These are phyloP conservation scores for Astur gentilis DNA, from an alignment of 2,113 vertebrate genomes.

Conservation along the genomic window DNA sequence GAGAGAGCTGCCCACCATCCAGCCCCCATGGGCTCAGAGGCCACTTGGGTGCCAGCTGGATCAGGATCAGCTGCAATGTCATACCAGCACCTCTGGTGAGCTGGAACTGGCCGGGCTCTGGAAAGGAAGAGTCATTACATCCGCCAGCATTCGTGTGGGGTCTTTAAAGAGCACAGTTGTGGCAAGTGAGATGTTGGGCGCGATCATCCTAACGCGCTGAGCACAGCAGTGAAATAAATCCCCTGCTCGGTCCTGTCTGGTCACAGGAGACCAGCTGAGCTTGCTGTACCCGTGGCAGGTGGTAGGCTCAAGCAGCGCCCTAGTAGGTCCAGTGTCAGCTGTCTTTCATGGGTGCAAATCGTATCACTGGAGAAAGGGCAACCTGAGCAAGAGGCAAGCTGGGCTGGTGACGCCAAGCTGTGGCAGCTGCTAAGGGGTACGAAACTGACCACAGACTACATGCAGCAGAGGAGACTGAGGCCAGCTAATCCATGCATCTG, in stretches of 20 bases:
- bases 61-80: not conserved
- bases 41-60: not conserved
- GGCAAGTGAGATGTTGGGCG: not conserved
- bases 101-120: not conserved
- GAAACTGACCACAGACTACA: not conserved
- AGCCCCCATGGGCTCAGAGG: not conserved
- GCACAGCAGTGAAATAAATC: not conserved
- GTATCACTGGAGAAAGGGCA: not conserved
- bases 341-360: not conserved
- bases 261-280: not conserved
- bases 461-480: not conserved
- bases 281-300: rapidly evolving
- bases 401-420: not conserved
- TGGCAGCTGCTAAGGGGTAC: not conserved
- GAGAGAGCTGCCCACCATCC: not conserved
- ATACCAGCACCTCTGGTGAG: not conserved
- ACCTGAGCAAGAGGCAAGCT: not conserved
- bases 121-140: not conserved
- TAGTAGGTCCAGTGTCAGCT: not conserved
- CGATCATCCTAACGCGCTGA: not conserved
- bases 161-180: not conserved
- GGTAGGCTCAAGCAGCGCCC: not conserved
- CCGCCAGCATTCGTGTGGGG: not conserved
- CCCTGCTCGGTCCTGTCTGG: not conserved
- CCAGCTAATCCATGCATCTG: not conserved